A percentile compares a stretch with the other conserved stretches of the same genome.
Conservation (phyloP, 2,888 invertebrate genomes). For the Apamea anceps region DNA sequence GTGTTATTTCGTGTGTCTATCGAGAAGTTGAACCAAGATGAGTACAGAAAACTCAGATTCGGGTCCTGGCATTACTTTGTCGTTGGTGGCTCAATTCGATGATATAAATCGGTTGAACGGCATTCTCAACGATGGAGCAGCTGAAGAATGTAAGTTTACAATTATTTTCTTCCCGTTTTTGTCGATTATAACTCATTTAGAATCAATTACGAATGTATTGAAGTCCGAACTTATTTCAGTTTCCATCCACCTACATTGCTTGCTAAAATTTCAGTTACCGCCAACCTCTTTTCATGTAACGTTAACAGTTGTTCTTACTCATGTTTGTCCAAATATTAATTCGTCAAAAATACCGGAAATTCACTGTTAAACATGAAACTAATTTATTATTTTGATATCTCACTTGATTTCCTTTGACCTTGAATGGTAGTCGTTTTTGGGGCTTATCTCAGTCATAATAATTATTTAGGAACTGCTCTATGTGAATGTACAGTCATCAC, state of each 20-base stretch:
- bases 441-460: not conserved
- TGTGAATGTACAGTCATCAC: not conserved
- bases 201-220: not conserved
- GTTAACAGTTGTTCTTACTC: not conserved
- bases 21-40: constrained; percentile 74
- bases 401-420: constrained; percentile 39
- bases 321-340: not conserved
- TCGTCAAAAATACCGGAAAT: not conserved
- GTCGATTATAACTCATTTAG: too few species aligned
- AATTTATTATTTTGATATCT: not conserved
- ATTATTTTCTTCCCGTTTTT: not conserved
- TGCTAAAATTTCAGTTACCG: not conserved
- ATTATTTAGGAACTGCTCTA: too few species aligned
- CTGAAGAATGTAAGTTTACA: constrained; percentile 92
- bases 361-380: not conserved
- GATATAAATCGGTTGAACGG: constrained; percentile 93
- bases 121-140: constrained; percentile 91
- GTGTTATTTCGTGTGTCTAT: constrained; percentile 54
- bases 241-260: constrained; percentile 39
- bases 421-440: constrained; percentile 7
- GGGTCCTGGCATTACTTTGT: constrained; percentile 86
- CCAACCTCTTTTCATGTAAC: not conserved
- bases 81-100: constrained; percentile 93
- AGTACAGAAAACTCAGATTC: constrained; percentile 85
- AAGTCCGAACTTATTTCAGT: not conserved